These are phyloP conservation scores for Arrhopalites spinosus DNA, from an alignment of 2,888 invertebrate genomes.

Conservation along the genomic window DNA sequence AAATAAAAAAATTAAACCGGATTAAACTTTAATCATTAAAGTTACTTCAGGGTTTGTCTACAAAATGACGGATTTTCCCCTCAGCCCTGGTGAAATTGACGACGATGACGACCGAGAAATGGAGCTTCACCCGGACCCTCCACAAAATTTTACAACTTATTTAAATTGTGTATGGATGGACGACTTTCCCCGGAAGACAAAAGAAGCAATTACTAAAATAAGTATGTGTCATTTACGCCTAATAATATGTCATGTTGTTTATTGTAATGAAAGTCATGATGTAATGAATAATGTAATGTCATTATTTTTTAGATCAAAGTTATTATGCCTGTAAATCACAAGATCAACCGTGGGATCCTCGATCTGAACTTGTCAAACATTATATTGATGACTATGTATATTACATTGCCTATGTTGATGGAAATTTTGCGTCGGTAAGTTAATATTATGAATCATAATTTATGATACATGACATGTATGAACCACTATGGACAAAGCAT, in stretches of 20 bases:
- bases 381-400: neutral
- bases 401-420: neutral
- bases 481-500: neutral
- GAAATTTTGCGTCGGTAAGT: neutral
- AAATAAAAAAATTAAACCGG: too few relatives aligned
- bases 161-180: neutral
- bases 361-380: neutral
- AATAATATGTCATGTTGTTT: too few relatives aligned
- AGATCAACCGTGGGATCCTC: neutral
- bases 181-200: neutral
- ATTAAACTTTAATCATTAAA: too few relatives aligned
- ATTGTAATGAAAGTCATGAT: too few relatives aligned
- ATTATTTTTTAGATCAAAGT: neutral
- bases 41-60: neutral
- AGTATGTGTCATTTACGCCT: too few relatives aligned
- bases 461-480: too few relatives aligned
- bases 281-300: neutral
- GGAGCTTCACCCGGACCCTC: neutral
- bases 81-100: neutral
- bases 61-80: neutral
- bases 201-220: neutral
- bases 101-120: neutral
- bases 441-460: too few relatives aligned
- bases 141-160: neutral
- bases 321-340: neutral